phyloP scores from a whole-genome alignment of 2,888 invertebrate genomes.

The Euproctis similis region DNA sequence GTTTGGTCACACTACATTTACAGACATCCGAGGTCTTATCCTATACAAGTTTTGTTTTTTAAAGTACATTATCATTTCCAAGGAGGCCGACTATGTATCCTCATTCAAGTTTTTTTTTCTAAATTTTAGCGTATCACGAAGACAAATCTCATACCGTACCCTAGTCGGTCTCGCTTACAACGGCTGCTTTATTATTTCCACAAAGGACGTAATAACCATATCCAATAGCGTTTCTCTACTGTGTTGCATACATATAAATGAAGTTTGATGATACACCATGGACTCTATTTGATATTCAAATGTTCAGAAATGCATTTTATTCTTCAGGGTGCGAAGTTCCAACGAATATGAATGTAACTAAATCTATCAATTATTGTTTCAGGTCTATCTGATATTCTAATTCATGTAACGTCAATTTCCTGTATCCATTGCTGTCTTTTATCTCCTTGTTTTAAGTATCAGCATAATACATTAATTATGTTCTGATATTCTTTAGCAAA shows the following conservation, averaged over 20 bases:
- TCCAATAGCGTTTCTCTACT: slow-evolving; percentile 71
- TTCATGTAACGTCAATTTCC: too few relatives aligned
- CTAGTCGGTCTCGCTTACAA: slow-evolving; percentile 46
- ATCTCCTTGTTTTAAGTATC: too few relatives aligned
- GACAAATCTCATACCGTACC: slow-evolving; percentile 59
- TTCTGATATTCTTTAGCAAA: slow-evolving; percentile 7
- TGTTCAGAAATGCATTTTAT: slow-evolving; percentile 70
- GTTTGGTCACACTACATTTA: slow-evolving; percentile 56
- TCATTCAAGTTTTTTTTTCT: slow-evolving; percentile 39
- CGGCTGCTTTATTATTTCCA: slow-evolving; percentile 60
- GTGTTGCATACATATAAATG: slow-evolving; percentile 72
- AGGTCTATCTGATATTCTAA: too few relatives aligned
- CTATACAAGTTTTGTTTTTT: slow-evolving; percentile 52
- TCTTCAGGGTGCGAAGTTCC: slow-evolving; percentile 48
- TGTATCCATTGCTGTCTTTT: too few relatives aligned
- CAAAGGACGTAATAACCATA: slow-evolving; percentile 75
- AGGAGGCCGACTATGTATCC: slow-evolving; percentile 47
- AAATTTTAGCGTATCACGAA: slow-evolving; percentile 69
- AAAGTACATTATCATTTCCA: slow-evolving; percentile 57
- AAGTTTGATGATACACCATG: too few relatives aligned
- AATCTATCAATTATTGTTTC: too few relatives aligned
- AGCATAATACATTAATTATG: too few relatives aligned
- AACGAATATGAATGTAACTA: too few relatives aligned
- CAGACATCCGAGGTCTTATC: slow-evolving; percentile 38
- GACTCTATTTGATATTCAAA: too few relatives aligned